Evolutionary conservation across 2,113 vertebrate genomes (phyloP), one percentile per base, ranked within the genome.

Genomic region (Syrrhaptes paradoxus): DNA sequence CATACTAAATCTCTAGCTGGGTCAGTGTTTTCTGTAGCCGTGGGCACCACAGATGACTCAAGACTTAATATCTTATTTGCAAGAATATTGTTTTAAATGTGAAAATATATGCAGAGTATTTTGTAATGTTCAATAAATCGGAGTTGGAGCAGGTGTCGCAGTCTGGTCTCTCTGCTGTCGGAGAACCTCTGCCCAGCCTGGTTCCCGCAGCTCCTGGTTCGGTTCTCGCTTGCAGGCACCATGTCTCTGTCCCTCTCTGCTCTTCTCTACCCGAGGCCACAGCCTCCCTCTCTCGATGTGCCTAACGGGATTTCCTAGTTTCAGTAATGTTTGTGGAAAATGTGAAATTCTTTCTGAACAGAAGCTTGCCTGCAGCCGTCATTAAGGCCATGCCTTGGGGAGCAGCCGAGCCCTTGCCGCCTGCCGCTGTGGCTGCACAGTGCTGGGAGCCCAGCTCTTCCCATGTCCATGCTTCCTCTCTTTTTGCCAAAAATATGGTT

Each of bases 11-110:
- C 87, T 84, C 58, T 61, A 93, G 93, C 71, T 78, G 76, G 88
- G 93, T 93, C 95, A 88, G 87, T 94, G 93, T 95, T 96, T 95
- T 90, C 90, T 84, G 85, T 95, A 86, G 95, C 90, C 93, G 36
- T n/a, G 72, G 90, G 96, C 75, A 71, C 93, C 49, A 80, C 85
- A 36, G 90, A 90, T 52, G 90, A 86, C 95, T 96, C 88, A 29
- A 94, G 72, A 70, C 87, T 90, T 93, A 74, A 15, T 87, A 75
- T 80, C 66, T 93, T 94, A 87, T 91, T 96, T 96, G 94, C 95
- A 94, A 93, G 87, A 90, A 87, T 93, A 82, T 91, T 82, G 95
- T 96, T 97, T 95, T 84, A 88, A 95, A 95, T 92, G 96, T 97
- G 95, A 84, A 86, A 91, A 92, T 85, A 94, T 74, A 88, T 54